Base-by-base conservation (phyloP, 1,140 invertebrate species). In the Panagrolaimus sp. region DNA sequence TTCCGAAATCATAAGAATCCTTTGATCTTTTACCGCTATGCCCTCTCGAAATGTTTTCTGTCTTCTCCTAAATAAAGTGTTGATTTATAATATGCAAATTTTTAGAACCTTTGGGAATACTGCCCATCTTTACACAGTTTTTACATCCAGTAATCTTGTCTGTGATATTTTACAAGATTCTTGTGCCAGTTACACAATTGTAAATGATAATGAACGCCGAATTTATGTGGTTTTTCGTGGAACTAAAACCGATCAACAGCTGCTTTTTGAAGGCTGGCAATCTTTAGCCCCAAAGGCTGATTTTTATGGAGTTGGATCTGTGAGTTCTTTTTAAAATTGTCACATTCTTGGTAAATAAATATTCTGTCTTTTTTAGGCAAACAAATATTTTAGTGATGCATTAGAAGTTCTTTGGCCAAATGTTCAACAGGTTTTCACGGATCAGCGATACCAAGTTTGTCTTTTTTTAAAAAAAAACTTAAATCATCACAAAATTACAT, bases 371-470 rank as follows among this genome's bases (percentile, higher is more conserved):
- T 58, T 58, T 21, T 21, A 58, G 52, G 52, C 52, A 58, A 58
- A 58, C 28, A 58, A 58, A 58, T 58, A 58, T 28, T 58, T 58
- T 58, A 6, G 21, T 26, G 28, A 28, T 28, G 52, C 52, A 12
- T 58, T 58, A 28, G 52, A 58, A 58, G 28, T 28, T 21, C 17
- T 58, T 12, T 58, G 52, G 52, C 52, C 52, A 21, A 58, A 58
- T 17, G 52, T 58, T 58, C 5, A 58, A 58, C 52, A 21, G 2
- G n/a, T 17, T 3, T 28, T 58, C 10, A 21, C 52, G 14, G 28
- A 58, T 58, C 52, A 10, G 15, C 52, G 28, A 1, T 58, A 58
- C 17, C 10, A 21, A 3, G 52, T 58, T 21, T 26, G 52, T 21
- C 52, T 26, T n/a, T 58, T 58, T 48, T 48, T 48, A 9, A 4